Evolutionary conservation across 1,140 invertebrate species (phyloP).

Genomic region (Phenacoccus solenopsis): DNA sequence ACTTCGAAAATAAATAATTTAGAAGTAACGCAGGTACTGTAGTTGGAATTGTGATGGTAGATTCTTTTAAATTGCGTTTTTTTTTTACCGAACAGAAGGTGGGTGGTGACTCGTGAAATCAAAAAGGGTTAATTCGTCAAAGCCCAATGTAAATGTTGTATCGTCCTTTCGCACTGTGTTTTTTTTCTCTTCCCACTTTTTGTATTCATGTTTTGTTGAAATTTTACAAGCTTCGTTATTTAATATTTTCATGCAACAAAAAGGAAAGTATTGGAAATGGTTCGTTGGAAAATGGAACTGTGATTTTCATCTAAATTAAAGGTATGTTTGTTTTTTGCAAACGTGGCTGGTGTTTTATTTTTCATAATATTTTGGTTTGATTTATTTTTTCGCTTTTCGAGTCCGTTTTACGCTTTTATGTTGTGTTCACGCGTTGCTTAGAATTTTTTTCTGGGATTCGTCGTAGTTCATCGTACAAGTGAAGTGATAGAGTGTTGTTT

Average conservation of each 20-base stretch:
- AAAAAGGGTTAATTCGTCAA: slow-evolving; percentile 3
- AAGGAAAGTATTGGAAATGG: slow-evolving; percentile 15
- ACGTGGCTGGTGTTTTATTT: not conserved
- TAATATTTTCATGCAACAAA: slow-evolving; percentile 14
- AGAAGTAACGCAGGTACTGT: slow-evolving; percentile 55
- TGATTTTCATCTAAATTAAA: slow-evolving; percentile 18
- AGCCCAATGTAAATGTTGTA: slow-evolving; percentile 7
- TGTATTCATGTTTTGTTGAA: not conserved
- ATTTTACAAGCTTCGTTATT: not conserved
- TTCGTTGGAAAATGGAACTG: slow-evolving; percentile 11
- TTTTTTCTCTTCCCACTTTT: not conserved
- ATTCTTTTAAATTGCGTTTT: not conserved
- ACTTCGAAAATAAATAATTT: slow-evolving; percentile 78
- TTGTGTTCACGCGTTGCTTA: not conserved
- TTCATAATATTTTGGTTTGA: not conserved
- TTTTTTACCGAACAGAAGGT: too few relatives aligned
- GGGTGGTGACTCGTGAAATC: too few relatives aligned
- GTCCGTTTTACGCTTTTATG: not conserved
- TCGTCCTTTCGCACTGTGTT: not conserved
- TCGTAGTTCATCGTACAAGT: too few relatives aligned
- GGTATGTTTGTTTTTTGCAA: not conserved
- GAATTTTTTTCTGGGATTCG: not conserved
- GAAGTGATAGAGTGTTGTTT: too few relatives aligned
- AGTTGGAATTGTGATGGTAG: not conserved
- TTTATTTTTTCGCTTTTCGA: not conserved